phyloP scores from a whole-genome alignment of 30 jellyfish, hydroid and myxozoan species.

The Nemopilema nomurai region DNA sequence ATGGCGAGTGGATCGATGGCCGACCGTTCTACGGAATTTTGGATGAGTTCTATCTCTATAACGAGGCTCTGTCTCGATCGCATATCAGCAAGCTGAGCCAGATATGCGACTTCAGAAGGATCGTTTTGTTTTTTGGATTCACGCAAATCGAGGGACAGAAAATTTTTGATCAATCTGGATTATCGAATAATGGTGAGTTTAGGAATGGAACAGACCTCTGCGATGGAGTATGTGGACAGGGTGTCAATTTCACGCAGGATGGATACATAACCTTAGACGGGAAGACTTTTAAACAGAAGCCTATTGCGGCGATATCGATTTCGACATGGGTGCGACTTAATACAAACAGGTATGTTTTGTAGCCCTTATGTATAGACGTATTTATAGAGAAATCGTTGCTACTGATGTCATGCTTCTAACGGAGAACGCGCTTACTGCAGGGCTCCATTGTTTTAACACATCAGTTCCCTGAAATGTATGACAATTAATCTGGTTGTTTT shows the following conservation, averaged over 20 bases:
- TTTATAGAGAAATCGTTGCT: neutral
- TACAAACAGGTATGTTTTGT: constrained; percentile 80
- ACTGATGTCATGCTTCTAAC: neutral
- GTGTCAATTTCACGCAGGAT: constrained; percentile 64
- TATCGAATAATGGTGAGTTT: constrained; percentile 70
- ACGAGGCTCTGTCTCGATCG: constrained; percentile 67
- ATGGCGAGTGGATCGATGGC: constrained; percentile 87
- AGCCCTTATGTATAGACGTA: neutral
- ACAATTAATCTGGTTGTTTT: no score
- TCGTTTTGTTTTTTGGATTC: constrained; percentile 71
- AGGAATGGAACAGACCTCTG: constrained; percentile 55
- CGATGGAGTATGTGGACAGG: constrained; percentile 85
- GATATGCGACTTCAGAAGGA: constrained; percentile 86
- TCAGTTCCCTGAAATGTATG: no score
- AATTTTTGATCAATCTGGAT: constrained; percentile 85
- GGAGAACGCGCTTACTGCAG: no score
- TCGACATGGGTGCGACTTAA: constrained; percentile 86
- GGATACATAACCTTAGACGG: constrained; percentile 71
- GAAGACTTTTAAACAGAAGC: constrained; percentile 81
- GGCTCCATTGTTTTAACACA: no score
- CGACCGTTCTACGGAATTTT: constrained; percentile 82
- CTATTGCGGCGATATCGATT: constrained; percentile 78
- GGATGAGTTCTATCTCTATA: constrained; percentile 80
- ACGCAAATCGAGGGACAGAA: constrained; percentile 45
- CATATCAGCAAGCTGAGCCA: constrained; percentile 85